Evolutionary conservation across 2,113 vertebrate species (phyloP).

Genomic region (Galemys pyrenaicus): DNA sequence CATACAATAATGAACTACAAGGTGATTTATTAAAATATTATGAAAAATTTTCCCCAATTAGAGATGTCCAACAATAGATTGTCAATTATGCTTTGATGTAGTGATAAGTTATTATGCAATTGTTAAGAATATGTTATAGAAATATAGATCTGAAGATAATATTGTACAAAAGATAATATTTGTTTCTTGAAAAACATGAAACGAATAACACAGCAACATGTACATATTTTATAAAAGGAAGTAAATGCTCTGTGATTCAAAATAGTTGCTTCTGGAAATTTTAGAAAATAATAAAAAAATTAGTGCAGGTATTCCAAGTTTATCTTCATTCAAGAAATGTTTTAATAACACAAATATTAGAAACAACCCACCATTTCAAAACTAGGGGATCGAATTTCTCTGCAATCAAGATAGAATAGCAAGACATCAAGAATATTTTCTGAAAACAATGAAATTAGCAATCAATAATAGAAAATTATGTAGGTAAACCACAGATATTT

Average conservation of each 20-base stretch:
- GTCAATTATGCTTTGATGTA: neutral
- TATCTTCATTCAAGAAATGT: neutral
- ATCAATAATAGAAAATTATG: neutral
- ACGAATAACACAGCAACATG: neutral
- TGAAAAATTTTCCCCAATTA: neutral
- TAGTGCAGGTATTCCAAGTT: neutral
- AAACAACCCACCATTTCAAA: neutral
- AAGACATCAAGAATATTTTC: neutral
- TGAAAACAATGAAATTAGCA: neutral
- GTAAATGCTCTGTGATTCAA: neutral
- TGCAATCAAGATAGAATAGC: neutral
- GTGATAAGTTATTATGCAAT: neutral
- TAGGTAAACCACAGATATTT: neutral
- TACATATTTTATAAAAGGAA: constrained; percentile 1
- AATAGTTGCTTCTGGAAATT: constrained; percentile 5
- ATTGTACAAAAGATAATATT: constrained; percentile 9
- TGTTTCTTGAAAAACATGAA: neutral
- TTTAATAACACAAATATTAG: neutral
- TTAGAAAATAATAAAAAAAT: constrained; percentile 14
- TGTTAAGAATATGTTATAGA: neutral
- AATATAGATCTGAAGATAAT: neutral
- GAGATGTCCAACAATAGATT: neutral
- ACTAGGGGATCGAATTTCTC: neutral
- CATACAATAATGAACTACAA: neutral
- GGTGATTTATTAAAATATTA: constrained; percentile 14